Evolutionary conservation across 1,140 invertebrate species (phyloP).

Genomic region (Bombus turneri): DNA sequence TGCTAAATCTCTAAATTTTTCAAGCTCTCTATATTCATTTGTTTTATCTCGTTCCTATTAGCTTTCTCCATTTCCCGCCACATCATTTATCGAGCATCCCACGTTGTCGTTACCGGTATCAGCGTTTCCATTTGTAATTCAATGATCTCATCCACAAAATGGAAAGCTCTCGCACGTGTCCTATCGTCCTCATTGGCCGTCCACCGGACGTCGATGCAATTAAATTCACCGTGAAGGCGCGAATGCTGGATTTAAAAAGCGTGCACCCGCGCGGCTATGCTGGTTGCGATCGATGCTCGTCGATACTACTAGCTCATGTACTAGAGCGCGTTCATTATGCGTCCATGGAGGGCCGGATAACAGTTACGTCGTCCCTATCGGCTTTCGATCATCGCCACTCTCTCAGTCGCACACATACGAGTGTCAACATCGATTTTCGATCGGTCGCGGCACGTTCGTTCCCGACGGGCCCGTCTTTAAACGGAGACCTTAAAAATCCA

Average conservation of each 20-base stretch:
- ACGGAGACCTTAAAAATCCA: constrained; percentile 72
- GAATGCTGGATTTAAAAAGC: constrained; percentile 4
- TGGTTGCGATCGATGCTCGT: not conserved
- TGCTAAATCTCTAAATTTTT: not conserved
- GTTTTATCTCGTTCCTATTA: not conserved
- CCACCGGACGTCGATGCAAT: constrained; percentile 2
- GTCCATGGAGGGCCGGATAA: constrained; percentile 26
- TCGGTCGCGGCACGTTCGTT: constrained; percentile 30
- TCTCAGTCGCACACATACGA: not conserved
- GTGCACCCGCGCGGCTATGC: not conserved
- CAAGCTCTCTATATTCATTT: not conserved
- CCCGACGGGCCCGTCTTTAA: constrained; percentile 41
- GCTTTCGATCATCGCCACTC: constrained; percentile 47
- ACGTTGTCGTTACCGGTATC: not conserved
- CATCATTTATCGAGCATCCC: not conserved
- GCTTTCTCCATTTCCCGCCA: not conserved
- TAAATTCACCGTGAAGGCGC: constrained; percentile 21
- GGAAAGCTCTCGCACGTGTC: not conserved
- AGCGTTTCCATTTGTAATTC: constrained; percentile 10
- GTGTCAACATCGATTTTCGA: constrained; percentile 57
- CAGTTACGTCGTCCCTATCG: constrained; percentile 41
- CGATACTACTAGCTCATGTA: constrained; percentile 1
- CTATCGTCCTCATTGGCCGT: not conserved
- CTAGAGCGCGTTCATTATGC: constrained; percentile 29
- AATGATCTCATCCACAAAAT: not conserved